These are phyloP conservation scores for Pyrrhosoma nymphula DNA, from an alignment of 2,888 invertebrate species.

Conservation along the genomic window DNA sequence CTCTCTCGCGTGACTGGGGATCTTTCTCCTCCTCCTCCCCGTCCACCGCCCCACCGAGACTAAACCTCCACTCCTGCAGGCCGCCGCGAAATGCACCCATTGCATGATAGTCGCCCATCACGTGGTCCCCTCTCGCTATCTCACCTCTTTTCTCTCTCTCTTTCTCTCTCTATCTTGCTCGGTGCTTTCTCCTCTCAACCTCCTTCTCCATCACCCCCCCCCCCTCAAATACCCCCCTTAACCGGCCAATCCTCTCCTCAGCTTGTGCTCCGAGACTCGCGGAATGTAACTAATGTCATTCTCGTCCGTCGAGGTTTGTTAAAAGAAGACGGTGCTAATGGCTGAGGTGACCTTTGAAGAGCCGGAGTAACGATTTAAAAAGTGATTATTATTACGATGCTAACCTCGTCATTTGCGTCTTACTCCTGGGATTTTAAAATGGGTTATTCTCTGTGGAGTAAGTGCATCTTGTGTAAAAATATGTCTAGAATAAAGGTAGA, in stretches of 20 bases:
- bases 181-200: no score
- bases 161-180: no score
- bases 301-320: background rate
- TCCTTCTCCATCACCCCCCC: no score
- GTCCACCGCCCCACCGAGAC: background rate
- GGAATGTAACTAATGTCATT: constrained; percentile 9
- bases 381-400: background rate
- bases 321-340: background rate
- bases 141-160: no score
- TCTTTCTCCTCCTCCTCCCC: background rate
- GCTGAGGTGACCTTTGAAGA: background rate
- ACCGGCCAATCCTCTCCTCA: background rate
- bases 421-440: background rate
- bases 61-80: no score
- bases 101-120: background rate
- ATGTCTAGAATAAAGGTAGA: no score
- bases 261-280: background rate
- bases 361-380: background rate
- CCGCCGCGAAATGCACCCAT: background rate
- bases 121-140: background rate
- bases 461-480: no score
- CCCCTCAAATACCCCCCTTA: background rate
- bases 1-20: constrained; percentile 49
- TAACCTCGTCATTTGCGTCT: background rate
- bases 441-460: background rate